phyloP scores from a whole-genome alignment of 23 tunicate species.

The Halocynthia roretzi region DNA sequence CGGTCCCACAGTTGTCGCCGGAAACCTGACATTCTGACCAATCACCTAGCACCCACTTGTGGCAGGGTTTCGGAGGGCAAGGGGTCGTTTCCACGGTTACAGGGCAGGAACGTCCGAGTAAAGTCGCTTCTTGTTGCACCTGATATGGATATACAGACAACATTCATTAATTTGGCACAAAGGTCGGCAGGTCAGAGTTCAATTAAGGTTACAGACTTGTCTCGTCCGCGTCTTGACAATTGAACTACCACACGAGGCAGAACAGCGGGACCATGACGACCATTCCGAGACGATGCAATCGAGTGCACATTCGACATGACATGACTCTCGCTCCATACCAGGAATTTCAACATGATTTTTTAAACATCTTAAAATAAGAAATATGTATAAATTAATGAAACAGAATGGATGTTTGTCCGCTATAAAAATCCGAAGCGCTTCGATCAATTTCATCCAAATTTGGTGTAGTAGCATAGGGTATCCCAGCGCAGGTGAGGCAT shows the following conservation, averaged over 20 bases:
- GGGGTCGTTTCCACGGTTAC: conserved; percentile 41
- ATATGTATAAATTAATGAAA: too few relatives aligned
- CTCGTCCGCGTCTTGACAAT: conserved; percentile 31
- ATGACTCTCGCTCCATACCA: conserved; percentile 28
- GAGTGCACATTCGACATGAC: conserved; percentile 56
- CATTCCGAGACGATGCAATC: conserved; percentile 71
- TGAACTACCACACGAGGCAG: conserved; percentile 33
- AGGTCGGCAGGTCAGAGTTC: background rate
- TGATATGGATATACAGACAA: conserved; percentile 14
- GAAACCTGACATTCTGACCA: conserved; percentile 53
- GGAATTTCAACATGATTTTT: conserved; percentile 19
- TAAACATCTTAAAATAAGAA: conserved; percentile 27
- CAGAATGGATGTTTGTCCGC: too few relatives aligned
- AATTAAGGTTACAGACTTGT: conserved; percentile 20
- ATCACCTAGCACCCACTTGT: conserved; percentile 44
- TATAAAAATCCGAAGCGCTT: too few relatives aligned
- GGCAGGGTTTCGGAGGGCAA: conserved; percentile 61
- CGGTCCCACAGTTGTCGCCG: conserved; percentile 58
- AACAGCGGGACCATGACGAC: conserved; percentile 66
- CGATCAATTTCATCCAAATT: too few relatives aligned
- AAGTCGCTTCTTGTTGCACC: conserved; percentile 38
- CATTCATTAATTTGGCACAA: background rate
- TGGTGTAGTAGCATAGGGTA: too few relatives aligned
- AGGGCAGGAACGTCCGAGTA: conserved; percentile 55
- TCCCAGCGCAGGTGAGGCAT: too few relatives aligned